Evolutionary conservation across 2,888 invertebrate species (phyloP).

Genomic region (Myopa tessellatipennis): DNA sequence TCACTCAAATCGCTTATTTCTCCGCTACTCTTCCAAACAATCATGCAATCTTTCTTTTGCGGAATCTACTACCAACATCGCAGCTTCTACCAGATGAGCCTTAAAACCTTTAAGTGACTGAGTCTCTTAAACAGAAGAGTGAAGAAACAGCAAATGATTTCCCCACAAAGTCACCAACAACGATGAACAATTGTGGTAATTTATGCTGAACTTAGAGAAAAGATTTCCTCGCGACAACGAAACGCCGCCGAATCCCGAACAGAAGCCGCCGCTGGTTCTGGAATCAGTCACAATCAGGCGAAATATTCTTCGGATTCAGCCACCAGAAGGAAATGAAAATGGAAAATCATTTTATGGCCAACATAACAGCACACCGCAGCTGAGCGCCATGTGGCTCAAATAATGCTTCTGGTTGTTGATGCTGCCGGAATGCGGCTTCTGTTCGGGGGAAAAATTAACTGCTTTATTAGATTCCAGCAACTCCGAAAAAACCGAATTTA

Average conservation of each 20-base stretch:
- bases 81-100: too few species aligned
- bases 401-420: neutral
- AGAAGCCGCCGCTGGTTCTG: neutral
- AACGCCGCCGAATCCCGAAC: constrained; percentile 22
- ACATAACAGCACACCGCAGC: constrained; percentile 26
- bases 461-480: constrained; percentile 29
- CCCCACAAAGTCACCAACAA: constrained; percentile 41
- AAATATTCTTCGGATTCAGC: constrained; percentile 4
- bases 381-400: constrained; percentile 24
- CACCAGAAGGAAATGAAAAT: neutral
- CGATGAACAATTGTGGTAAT: constrained; percentile 52
- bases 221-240: constrained; percentile 36
- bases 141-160: constrained; percentile 16
- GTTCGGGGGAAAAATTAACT: constrained; percentile 15
- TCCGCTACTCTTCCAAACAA: too few species aligned
- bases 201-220: constrained; percentile 49
- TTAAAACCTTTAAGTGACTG: constrained; percentile 1
- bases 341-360: constrained; percentile 33
- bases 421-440: neutral
- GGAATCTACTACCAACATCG: too few species aligned
- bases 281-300: constrained; percentile 16
- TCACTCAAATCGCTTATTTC: too few species aligned
- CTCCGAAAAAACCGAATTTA: constrained; percentile 12
- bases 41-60: too few species aligned
- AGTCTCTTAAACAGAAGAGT: neutral